Evolutionary conservation across 2,888 invertebrate genomes (phyloP).

Genomic region (Geophilus truncorum): DNA sequence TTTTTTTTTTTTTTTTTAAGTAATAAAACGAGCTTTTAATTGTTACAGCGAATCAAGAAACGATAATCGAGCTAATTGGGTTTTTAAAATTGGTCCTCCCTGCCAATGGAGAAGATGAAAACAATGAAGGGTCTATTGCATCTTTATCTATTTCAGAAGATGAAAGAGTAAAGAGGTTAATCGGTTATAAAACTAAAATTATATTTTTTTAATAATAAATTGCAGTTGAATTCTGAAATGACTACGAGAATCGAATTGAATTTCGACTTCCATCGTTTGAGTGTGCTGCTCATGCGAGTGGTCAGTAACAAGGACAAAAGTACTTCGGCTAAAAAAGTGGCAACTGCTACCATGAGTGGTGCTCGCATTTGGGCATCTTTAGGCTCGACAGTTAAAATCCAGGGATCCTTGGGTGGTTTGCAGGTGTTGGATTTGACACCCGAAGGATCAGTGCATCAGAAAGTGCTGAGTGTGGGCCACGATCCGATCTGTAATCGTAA

Average conservation of each 20-base stretch:
- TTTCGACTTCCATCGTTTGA: slow-evolving; percentile 88
- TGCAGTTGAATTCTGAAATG: neutral
- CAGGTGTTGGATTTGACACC: slow-evolving; percentile 80
- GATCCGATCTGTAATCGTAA: slow-evolving; percentile 55
- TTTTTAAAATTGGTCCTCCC: slow-evolving; percentile 66
- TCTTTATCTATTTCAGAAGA: slow-evolving; percentile 18
- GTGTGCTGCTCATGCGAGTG: slow-evolving; percentile 77
- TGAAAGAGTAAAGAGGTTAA: neutral
- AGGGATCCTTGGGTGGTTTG: slow-evolving; percentile 86
- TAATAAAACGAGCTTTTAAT: slow-evolving; percentile 31
- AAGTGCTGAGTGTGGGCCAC: slow-evolving; percentile 77
- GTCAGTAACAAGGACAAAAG: slow-evolving; percentile 62
- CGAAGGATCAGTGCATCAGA: slow-evolving; percentile 73
- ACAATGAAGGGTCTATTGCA: neutral
- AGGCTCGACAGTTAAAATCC: slow-evolving; percentile 68
- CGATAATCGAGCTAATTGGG: slow-evolving; percentile 86
- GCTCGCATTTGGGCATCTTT: slow-evolving; percentile 81
- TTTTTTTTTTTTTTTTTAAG: too few relatives aligned
- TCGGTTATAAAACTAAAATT: neutral
- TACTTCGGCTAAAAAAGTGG: slow-evolving; percentile 77
- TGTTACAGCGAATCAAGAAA: slow-evolving; percentile 81
- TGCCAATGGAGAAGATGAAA: neutral
- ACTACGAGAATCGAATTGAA: slow-evolving; percentile 66
- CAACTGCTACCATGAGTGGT: slow-evolving; percentile 86
- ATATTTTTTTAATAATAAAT: neutral